These are phyloP conservation scores for Campoletis sonorensis DNA, from an alignment of 1,140 invertebrate genomes.

Conservation along the genomic window DNA sequence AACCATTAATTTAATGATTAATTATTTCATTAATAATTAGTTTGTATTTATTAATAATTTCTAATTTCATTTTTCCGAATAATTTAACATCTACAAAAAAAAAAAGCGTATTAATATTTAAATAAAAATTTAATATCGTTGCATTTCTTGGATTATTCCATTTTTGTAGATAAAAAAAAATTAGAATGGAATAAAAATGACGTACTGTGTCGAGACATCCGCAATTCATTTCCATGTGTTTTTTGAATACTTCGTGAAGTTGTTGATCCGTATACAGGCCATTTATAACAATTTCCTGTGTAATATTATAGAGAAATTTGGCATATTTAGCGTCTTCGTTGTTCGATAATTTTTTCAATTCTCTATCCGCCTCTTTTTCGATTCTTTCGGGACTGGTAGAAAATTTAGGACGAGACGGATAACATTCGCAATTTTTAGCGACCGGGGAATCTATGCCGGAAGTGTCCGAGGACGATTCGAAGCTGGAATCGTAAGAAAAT, in stretches of 20 bases:
- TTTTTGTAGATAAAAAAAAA: too few relatives aligned
- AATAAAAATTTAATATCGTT: too few relatives aligned
- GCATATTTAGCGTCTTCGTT: constrained; percentile 72
- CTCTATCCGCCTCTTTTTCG: not conserved
- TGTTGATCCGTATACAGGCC: constrained; percentile 76
- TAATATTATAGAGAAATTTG: constrained; percentile 77
- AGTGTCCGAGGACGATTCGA: constrained; percentile 48
- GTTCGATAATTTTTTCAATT: constrained; percentile 18
- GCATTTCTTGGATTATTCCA: too few relatives aligned
- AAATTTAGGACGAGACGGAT: not conserved
- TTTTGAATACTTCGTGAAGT: constrained; percentile 71
- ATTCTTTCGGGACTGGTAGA: not conserved
- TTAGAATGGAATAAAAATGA: constrained; percentile 1
- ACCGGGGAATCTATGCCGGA: constrained; percentile 35
- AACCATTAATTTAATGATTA: too few relatives aligned
- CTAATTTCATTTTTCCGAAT: too few relatives aligned
- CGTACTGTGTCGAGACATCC: constrained; percentile 67
- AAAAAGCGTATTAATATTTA: too few relatives aligned
- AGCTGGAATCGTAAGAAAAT: constrained; percentile 49
- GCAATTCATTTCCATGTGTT: constrained; percentile 70
- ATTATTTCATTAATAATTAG: too few relatives aligned
- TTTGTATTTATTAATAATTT: too few relatives aligned
- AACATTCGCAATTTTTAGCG: constrained; percentile 1
- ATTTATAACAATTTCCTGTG: constrained; percentile 75
- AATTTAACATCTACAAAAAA: too few relatives aligned